phyloP scores from a whole-genome alignment of 1,140 invertebrate genomes.

The Ceratosolen fusciceps region DNA sequence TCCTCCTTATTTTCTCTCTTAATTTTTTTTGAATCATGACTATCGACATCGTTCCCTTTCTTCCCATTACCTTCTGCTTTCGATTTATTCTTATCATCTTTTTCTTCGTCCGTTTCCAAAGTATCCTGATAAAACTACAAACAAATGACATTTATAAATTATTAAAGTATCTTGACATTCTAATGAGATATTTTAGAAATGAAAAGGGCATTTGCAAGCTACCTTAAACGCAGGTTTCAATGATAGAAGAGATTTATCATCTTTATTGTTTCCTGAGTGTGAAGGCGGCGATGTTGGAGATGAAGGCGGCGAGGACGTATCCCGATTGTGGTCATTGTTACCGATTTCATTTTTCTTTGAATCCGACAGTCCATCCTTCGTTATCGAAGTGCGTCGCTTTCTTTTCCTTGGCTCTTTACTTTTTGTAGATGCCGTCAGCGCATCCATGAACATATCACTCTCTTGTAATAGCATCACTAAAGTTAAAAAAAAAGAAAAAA shows the following conservation, averaged over 20 bases:
- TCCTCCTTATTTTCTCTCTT: slow-evolving; percentile 54
- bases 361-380: slow-evolving; percentile 74
- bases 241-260: slow-evolving; percentile 72
- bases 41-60: slow-evolving; percentile 56
- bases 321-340: slow-evolving; percentile 63
- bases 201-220: slow-evolving; percentile 49
- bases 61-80: slow-evolving; percentile 53
- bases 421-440: slow-evolving; percentile 81
- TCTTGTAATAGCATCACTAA: slow-evolving; percentile 85
- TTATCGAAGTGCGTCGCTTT: slow-evolving; percentile 79
- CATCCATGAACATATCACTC: slow-evolving; percentile 93
- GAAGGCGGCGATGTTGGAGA: slow-evolving; percentile 57
- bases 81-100: slow-evolving; percentile 63
- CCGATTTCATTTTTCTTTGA: slow-evolving; percentile 71
- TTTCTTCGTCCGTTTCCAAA: slow-evolving; percentile 78
- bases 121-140: slow-evolving; percentile 93
- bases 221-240: slow-evolving; percentile 73
- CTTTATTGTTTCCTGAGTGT: slow-evolving; percentile 41
- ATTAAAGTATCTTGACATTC: not conserved
- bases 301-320: slow-evolving; percentile 63
- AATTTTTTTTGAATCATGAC: slow-evolving; percentile 56
- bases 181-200: not conserved
- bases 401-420: slow-evolving; percentile 84
- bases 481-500: slow-evolving; percentile 59
- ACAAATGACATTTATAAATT: slow-evolving; percentile 47